A percentile compares a stretch with the other conserved stretches of the same genome.
Conservation (phyloP, 2,113 vertebrate genomes). For the Tupaia tana region DNA sequence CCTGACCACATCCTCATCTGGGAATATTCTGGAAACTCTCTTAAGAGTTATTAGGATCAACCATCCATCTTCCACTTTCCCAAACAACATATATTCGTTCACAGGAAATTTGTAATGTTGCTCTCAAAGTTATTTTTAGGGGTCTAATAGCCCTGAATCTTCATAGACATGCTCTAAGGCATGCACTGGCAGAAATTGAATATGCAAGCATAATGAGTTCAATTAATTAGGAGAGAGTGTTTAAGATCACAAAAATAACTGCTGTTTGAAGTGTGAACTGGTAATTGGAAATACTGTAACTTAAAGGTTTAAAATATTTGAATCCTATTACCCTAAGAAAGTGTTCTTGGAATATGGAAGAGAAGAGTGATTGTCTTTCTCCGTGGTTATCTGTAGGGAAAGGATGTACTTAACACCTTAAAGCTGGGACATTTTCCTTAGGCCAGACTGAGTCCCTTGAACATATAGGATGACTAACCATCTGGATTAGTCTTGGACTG, state of each 20-base stretch:
- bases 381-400: background rate
- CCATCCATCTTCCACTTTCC: background rate
- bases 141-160: background rate
- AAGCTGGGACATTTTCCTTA: background rate
- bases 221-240: constrained; percentile 70
- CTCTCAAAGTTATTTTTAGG: constrained; percentile 59
- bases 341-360: background rate
- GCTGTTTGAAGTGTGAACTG: constrained; percentile 52
- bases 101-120: constrained; percentile 39
- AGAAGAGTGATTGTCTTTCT: background rate
- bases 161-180: constrained; percentile 44
- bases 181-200: constrained; percentile 12
- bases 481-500: background rate
- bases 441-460: background rate
- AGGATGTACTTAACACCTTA: background rate
- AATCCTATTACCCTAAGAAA: constrained; percentile 10
- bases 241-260: constrained; percentile 70
- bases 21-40: constrained; percentile 32
- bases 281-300: constrained; percentile 50
- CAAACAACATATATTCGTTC: background rate
- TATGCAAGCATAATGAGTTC: constrained; percentile 64
- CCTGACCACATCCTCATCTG: background rate
- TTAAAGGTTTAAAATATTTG: constrained; percentile 39
- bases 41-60: background rate
- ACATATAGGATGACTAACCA: background rate